Base-by-base conservation (phyloP, 2,113 vertebrate genomes). In the Craseonycteris thonglongyai region DNA sequence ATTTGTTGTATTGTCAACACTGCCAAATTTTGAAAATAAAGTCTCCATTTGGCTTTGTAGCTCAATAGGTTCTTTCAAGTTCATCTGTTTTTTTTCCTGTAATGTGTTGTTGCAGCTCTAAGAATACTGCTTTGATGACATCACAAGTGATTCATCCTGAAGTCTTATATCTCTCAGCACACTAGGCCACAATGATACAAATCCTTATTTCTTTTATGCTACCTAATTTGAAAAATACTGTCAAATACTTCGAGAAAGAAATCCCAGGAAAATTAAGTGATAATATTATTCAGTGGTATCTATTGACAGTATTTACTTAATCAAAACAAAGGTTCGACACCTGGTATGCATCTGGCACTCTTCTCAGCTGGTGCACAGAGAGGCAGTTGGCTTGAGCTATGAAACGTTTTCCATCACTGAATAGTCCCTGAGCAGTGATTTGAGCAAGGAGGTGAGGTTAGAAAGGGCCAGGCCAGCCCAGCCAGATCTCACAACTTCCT, bases 271-370 rank as follows among this genome's bases (percentile, higher is more conserved):
- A 94, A 63, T 68, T 95, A 75, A 78, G 96, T 95, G 95, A 93
- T 96, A 88, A 96, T 94, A 89, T 94, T 96, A 97, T 96, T 94
- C 95, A 91, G 90, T 18, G 81, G 63, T 93, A 92, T 69, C 88
- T 93, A 68, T 47, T 94, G 92, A 95, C 82, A 97, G 35, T 81
- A 92, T 90, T 95, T 95, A 97, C 65, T 93, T 93, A 93, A 91
- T 94, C 93, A 96, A 92, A 97, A 95, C 58, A 96, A 95, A 86
- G 87, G 35, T 83, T 65, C 88, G 94, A 82, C 90, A 95, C 92
- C 93, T 93, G 56, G 42, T 92, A 66, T 40, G 33, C 66, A 75
- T 92, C 82, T 85, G 42, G 65, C 82, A 69, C 30, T 95, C n/a
- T 65, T 30, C 7, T 45, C 68, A 93, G 84, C 88, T 96, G 84